Evolutionary conservation across 2,113 vertebrate species (phyloP), one percentile per base, ranked within the genome.

Genomic region (Oxyruncus cristatus): DNA sequence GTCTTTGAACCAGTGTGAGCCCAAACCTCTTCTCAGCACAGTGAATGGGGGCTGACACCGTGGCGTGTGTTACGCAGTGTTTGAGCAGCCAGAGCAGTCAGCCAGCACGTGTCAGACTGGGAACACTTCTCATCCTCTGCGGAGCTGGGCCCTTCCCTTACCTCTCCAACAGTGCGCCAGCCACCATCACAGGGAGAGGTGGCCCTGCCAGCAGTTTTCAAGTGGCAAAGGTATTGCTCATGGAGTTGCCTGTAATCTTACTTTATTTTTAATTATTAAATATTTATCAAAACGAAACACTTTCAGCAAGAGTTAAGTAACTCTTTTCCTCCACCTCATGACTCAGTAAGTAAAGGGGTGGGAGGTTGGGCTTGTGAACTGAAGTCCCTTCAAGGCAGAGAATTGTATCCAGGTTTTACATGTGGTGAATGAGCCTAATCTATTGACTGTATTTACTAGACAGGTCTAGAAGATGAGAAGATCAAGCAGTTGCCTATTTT

Each of bases 11-110:
- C 3, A 9, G 17, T 70, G 71, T 32, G 24, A 32, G 62, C 41
- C 53, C 58, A 30, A 83, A 50, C 27, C 9, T 59, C 35, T 62
- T 82, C 50, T 50, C 30, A 32, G 72, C 52, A 26, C 0, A 3
- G 12, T n/a, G 33, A 56, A 32, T 19, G 24, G 50, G 35, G 9
- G 19, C 37, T 85, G 46, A 46, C 26, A 17, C 33, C 0, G 0
- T 56, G 33, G 20, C 47, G 21, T 24, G 23, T 12, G 3, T 37
- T 21, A 6, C 18, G 7, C 2, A 23, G 24, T 2, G 71, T 53
- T 56, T 42, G 32, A 47, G 37, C 28, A 0, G 0, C 41, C 16
- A 19, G 46, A 24, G 41, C 56, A 61, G 14, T n/a, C 41, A 56
- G 46, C 12, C 30, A 71, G 30, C 20, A 20, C 22, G 8, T 33